These are phyloP conservation scores for Pachyrhynchus sulphureomaculatus DNA, from an alignment of 1,140 invertebrate species.

Conservation along the genomic window DNA sequence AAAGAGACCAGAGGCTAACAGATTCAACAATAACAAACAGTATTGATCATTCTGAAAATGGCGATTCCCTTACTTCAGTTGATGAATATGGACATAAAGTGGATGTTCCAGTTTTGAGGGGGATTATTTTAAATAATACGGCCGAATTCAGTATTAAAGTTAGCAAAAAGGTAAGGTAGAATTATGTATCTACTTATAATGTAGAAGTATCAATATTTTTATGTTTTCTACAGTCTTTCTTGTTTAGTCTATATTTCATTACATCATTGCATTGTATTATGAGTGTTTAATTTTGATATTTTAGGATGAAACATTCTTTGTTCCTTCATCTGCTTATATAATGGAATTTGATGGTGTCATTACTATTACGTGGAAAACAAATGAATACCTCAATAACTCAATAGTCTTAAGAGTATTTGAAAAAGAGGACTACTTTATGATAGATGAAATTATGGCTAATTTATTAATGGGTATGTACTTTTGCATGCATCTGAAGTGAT, in stretches of 20 bases:
- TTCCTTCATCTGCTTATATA: slow-evolving; percentile 23
- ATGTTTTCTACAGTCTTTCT: not conserved
- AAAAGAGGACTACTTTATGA: slow-evolving; percentile 5
- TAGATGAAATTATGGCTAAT: slow-evolving; percentile 16
- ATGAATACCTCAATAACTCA: slow-evolving; percentile 24
- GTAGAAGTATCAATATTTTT: not conserved
- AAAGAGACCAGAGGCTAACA: not conserved
- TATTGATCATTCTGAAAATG: too few relatives aligned
- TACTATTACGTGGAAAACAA: slow-evolving; percentile 31
- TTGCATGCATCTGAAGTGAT: not conserved
- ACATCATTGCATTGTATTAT: not conserved
- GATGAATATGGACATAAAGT: not conserved
- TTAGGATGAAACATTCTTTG: slow-evolving; percentile 20
- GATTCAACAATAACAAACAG: too few relatives aligned
- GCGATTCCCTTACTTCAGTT: too few relatives aligned
- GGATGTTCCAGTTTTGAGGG: slow-evolving; percentile 5
- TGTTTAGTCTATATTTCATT: not conserved
- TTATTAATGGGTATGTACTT: slow-evolving; percentile 10
- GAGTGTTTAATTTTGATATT: slow-evolving; percentile 4
- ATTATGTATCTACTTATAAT: not conserved
- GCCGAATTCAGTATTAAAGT: slow-evolving; percentile 27
- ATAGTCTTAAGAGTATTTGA: slow-evolving; percentile 19
- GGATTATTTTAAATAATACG: slow-evolving; percentile 15
- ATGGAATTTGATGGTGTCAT: slow-evolving; percentile 6
- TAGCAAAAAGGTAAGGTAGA: slow-evolving; percentile 17